Percentiles rank a stretch among this genome's conserved stretches.
Evolutionary conservation across 2,797 vertebrate genomes (phyloP).

Genomic region (Miopithecus talapoin): DNA sequence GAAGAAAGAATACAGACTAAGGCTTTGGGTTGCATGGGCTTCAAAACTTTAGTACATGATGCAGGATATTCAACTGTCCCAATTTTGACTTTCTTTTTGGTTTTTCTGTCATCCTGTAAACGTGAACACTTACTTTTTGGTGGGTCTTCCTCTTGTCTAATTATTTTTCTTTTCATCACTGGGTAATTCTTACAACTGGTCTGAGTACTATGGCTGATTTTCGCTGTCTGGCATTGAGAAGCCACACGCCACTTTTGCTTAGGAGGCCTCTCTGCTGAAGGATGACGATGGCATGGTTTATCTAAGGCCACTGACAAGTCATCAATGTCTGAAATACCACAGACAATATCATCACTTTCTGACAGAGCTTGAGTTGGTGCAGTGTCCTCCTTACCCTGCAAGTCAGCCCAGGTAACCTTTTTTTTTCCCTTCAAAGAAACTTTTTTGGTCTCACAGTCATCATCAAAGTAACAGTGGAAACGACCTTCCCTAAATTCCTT

Average conservation of each 20-base stretch:
- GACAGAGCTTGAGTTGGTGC: conserved; percentile 73
- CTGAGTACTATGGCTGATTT: conserved; percentile 92
- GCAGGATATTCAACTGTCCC: conserved; percentile 87
- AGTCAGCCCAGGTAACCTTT: neutral
- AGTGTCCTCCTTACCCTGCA: conserved; percentile 31
- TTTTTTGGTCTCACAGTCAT: conserved; percentile 82
- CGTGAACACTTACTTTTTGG: conserved; percentile 69
- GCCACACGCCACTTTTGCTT: conserved; percentile 85
- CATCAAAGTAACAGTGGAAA: conserved; percentile 92
- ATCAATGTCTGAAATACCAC: conserved; percentile 74
- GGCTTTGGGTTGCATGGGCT: conserved; percentile 89
- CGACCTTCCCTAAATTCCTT: conserved; percentile 89
- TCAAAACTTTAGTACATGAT: conserved; percentile 87
- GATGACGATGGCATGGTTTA: conserved; percentile 62
- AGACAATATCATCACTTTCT: conserved; percentile 77
- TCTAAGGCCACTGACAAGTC: conserved; percentile 76
- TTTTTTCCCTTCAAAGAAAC: conserved; percentile 62
- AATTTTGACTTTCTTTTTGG: conserved; percentile 83
- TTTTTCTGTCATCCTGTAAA: conserved; percentile 84
- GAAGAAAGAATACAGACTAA: conserved; percentile 91
- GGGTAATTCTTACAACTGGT: conserved; percentile 86
- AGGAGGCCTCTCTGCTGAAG: conserved; percentile 69
- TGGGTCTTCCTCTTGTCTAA: conserved; percentile 66
- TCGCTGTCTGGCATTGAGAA: conserved; percentile 90
- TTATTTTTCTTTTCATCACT: conserved; percentile 82